phyloP scores from a whole-genome alignment of 2,888 invertebrate genomes.

The Polydrusus tereticollis region DNA sequence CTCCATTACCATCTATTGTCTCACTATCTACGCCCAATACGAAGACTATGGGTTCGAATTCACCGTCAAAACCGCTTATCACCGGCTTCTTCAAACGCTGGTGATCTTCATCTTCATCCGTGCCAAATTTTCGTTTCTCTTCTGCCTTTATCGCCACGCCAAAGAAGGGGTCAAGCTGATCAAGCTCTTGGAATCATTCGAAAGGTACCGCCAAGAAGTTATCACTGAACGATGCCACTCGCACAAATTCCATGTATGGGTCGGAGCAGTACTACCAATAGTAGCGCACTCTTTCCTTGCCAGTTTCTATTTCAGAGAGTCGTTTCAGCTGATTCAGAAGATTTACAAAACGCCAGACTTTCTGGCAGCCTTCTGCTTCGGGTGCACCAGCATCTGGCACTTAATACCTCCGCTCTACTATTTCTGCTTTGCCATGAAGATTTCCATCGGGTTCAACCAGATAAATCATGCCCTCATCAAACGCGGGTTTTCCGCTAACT shows the following conservation, averaged over 20 bases:
- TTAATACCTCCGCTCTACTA: slow-evolving; percentile 52
- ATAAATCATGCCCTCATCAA: slow-evolving; percentile 49
- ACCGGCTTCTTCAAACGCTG: slow-evolving; percentile 15
- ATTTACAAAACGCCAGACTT: neutral
- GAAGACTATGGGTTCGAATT: neutral
- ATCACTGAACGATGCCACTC: neutral
- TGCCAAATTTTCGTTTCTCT: slow-evolving; percentile 25
- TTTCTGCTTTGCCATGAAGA: slow-evolving; percentile 51
- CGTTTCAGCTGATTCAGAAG: slow-evolving; percentile 4
- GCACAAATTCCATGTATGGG: neutral
- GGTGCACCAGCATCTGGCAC: slow-evolving; percentile 53
- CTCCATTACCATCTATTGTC: slow-evolving; percentile 14
- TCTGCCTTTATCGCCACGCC: slow-evolving; percentile 27
- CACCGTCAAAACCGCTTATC: neutral
- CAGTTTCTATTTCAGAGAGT: slow-evolving; percentile 2
- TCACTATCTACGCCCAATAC: neutral
- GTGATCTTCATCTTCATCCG: slow-evolving; percentile 20
- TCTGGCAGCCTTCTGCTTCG: slow-evolving; percentile 45
- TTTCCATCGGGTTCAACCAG: slow-evolving; percentile 49
- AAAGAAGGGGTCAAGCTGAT: slow-evolving; percentile 47
- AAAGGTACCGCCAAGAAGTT: slow-evolving; percentile 39
- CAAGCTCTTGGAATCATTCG: slow-evolving; percentile 52
- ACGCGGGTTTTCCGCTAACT: slow-evolving; percentile 37
- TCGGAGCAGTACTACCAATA: neutral
- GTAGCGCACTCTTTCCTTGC: neutral